Percentiles rank a stretch among this genome's conserved stretches.
phyloP scores from a whole-genome alignment of 2,888 invertebrate species.

The Metallyticus violacea region DNA sequence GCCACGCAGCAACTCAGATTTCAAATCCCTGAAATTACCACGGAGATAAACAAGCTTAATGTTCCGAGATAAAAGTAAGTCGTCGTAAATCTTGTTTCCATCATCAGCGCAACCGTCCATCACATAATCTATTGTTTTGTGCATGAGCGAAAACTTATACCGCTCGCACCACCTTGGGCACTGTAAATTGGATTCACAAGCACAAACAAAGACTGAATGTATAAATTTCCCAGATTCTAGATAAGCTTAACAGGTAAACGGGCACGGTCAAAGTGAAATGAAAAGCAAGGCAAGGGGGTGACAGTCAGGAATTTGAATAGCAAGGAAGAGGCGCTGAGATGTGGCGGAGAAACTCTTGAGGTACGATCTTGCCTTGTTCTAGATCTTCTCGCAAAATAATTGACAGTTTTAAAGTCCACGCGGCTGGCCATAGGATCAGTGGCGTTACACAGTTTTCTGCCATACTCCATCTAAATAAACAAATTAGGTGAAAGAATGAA shows the following conservation, averaged over 20 bases:
- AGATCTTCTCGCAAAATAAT: background rate
- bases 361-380: background rate
- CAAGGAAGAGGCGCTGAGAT: background rate
- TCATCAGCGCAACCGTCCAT: background rate
- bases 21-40: background rate
- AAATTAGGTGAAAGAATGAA: too few species aligned
- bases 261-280: background rate
- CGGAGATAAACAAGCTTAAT: background rate
- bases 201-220: background rate
- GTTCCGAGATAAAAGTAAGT: background rate
- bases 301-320: background rate
- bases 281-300: background rate
- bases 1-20: background rate
- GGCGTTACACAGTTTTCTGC: background rate
- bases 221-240: background rate
- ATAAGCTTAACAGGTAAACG: background rate
- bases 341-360: background rate
- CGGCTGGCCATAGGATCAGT: background rate
- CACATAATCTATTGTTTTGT: background rate
- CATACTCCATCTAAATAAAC: too few species aligned
- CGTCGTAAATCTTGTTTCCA: background rate
- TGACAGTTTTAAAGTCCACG: slow-evolving; percentile 5
- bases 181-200: background rate
- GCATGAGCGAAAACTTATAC: background rate
- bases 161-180: background rate